Percentiles rank a stretch among this genome's conserved stretches.
Conservation (phyloP, 1,140 invertebrate species). For the Sipha flava region DNA sequence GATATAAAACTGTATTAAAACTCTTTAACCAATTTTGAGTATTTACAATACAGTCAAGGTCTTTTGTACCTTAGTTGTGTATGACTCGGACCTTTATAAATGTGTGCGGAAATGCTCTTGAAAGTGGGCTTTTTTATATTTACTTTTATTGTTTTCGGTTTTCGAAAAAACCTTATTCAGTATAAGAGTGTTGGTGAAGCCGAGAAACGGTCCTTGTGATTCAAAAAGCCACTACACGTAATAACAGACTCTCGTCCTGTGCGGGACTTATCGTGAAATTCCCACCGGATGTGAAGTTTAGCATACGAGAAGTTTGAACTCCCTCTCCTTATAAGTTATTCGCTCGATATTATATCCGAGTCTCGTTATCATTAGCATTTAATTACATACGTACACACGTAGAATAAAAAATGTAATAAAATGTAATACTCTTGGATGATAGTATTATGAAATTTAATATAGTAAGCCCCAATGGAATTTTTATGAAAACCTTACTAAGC, state of each 20-base stretch:
- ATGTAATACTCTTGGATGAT: background rate
- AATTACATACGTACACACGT: background rate
- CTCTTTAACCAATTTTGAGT: background rate
- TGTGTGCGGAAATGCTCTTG: background rate
- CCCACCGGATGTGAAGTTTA: constrained; percentile 22
- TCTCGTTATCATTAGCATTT: constrained; percentile 30
- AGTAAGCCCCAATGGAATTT: too few species aligned
- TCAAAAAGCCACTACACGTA: constrained; percentile 16
- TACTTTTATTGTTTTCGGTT: background rate
- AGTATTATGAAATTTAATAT: background rate
- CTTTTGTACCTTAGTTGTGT: background rate
- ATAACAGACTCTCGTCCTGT: constrained; percentile 1
- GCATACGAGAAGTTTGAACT: constrained; percentile 18
- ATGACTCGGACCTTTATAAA: background rate
- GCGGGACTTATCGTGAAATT: constrained; percentile 22
- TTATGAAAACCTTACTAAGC: background rate
- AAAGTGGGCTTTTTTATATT: background rate
- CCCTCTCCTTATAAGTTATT: background rate
- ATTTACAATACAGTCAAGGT: background rate
- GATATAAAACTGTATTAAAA: background rate
- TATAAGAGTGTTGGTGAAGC: background rate
- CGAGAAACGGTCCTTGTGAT: constrained; percentile 4
- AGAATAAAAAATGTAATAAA: background rate
- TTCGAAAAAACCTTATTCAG: constrained; percentile 2
- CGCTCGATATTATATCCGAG: constrained; percentile 30